phyloP scores from a whole-genome alignment of 2,797 vertebrate genomes.

The Malacoraja senta region DNA sequence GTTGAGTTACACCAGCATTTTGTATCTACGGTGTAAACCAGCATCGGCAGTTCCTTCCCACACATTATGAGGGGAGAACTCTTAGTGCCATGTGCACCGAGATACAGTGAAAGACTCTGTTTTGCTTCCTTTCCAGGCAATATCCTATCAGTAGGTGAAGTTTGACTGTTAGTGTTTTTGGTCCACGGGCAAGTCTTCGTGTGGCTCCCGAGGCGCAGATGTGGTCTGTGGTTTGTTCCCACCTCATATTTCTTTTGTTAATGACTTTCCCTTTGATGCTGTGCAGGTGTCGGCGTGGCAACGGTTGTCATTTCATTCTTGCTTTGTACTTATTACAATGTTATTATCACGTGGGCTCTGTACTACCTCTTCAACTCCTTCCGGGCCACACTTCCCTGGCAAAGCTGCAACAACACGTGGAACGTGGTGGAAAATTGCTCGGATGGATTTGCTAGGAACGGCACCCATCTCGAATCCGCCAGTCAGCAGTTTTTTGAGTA shows the following conservation, averaged over 20 bases:
- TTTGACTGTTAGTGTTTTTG: background rate
- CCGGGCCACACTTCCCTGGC: slow-evolving; percentile 56
- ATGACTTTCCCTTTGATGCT: slow-evolving; percentile 41
- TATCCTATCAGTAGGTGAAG: too few species aligned
- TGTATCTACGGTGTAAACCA: too few species aligned
- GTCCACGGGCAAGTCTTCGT: background rate
- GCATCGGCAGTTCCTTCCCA: too few species aligned
- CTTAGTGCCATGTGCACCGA: too few species aligned
- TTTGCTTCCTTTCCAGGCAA: too few species aligned
- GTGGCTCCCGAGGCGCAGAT: background rate
- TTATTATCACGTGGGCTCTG: slow-evolving; percentile 62
- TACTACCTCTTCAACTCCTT: slow-evolving; percentile 65
- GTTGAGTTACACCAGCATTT: too few species aligned
- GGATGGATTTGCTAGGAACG: slow-evolving; percentile 54
- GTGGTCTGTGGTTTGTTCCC: background rate
- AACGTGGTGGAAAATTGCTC: slow-evolving; percentile 58
- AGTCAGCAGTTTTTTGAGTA: slow-evolving; percentile 68
- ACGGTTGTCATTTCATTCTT: slow-evolving; percentile 63
- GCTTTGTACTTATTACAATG: slow-evolving; percentile 64
- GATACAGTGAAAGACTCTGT: too few species aligned
- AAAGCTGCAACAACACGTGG: slow-evolving; percentile 65
- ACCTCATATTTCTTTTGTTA: background rate
- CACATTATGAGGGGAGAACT: too few species aligned
- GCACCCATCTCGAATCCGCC: slow-evolving; percentile 57
- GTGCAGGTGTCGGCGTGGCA: slow-evolving; percentile 63